Evolutionary conservation across 2,888 invertebrate genomes (phyloP), one percentile per base, ranked within the genome.

Genomic region (Pollenia griseotomentosa): DNA sequence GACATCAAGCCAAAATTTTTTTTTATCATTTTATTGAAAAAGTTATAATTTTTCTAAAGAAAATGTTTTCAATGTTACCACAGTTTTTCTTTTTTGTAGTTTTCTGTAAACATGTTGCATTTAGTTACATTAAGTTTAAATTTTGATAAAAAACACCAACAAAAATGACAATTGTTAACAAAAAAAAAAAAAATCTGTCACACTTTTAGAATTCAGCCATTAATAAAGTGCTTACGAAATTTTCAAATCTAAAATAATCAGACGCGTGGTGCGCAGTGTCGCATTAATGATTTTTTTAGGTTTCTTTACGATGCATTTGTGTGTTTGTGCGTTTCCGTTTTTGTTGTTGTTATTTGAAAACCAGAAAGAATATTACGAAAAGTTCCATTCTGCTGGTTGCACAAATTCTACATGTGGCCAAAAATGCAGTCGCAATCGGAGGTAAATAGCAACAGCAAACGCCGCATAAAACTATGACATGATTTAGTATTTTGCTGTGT

Each of bases 301-400:
- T 33, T 33, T 55, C 12, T 11, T 14, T 19, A 40, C n/a, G 19
- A 48, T 74, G 33, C n/a, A 12, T 61, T 23, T n/a, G 11, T 55
- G 63, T 19, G 42, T 16, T 42, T 74, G 65, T 74, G 66, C 66
- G 59, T 82, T 82, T 82, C 82, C 82, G 82, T 83, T 78, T 70
- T 33, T 33, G 33, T 33, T 55, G 63, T 85, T 55, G 70, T 61
- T 68, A 42, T 57, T 66, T 66, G 66, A 10, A 19, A 78, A 83
- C 12, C 10, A 46, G 16, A 74, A 33, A 61, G 46, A 70, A 61
- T 68, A 68, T 75, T 82, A 53, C 51, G 46, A 42, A 68, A 68
- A 77, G 70, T 77, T 83, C 51, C 48, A 78, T 51, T 78, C 63
- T 70, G 55, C 59, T 81, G 55, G 77, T 71, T 83, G 77, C 70